Percentiles rank a stretch among this genome's conserved stretches.
Evolutionary conservation across 2,888 invertebrate genomes (phyloP).

Genomic region (Conops quadrifasciatus): DNA sequence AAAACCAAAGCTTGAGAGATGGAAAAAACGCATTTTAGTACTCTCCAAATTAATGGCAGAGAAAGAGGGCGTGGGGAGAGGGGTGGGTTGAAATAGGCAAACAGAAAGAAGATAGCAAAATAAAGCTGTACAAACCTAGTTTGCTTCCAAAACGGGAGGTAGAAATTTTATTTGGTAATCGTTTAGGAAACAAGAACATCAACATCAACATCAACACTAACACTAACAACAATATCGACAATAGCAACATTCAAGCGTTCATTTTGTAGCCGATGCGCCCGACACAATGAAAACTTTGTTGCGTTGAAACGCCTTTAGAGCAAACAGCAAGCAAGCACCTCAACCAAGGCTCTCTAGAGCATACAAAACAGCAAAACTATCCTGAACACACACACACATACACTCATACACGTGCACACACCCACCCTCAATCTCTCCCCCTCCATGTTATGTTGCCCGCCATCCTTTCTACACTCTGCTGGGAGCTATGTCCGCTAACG

Average conservation of each 20-base stretch:
- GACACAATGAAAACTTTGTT: slow-evolving; percentile 34
- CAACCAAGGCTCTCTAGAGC: slow-evolving; percentile 9
- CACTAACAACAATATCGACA: slow-evolving; percentile 23
- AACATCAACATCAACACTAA: slow-evolving; percentile 7
- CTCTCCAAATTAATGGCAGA: background rate
- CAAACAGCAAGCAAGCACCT: background rate
- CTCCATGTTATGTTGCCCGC: too few relatives aligned
- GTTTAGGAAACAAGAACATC: slow-evolving; percentile 13
- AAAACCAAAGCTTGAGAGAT: background rate
- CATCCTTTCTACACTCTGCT: slow-evolving; percentile 1
- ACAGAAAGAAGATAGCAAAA: background rate
- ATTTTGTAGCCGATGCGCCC: slow-evolving; percentile 29
- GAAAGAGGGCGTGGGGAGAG: background rate
- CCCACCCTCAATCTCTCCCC: background rate
- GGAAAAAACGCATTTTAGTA: slow-evolving; percentile 13
- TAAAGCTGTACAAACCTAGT: background rate
- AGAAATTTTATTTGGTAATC: slow-evolving; percentile 32
- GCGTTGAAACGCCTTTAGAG: slow-evolving; percentile 16
- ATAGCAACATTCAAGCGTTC: slow-evolving; percentile 1
- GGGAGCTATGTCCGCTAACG: slow-evolving; percentile 18
- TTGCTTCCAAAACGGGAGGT: slow-evolving; percentile 20
- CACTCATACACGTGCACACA: background rate
- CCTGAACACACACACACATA: background rate
- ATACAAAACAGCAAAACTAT: background rate
- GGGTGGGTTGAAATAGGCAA: background rate